Evolutionary conservation across 2,888 invertebrate genomes (phyloP).

Genomic region (Ephialtes manifestator): DNA sequence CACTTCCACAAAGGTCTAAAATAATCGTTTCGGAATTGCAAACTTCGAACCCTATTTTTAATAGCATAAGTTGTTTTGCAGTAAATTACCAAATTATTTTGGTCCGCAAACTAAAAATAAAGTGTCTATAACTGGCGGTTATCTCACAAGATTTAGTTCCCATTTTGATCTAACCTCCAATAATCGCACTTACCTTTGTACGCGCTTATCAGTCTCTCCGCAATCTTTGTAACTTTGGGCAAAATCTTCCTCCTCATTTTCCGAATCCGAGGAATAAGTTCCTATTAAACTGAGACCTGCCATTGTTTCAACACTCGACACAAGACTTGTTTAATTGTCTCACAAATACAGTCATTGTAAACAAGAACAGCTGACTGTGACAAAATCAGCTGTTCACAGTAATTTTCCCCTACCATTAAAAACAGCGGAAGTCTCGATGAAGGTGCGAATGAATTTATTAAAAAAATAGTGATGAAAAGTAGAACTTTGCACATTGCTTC

Average conservation of each 20-base stretch:
- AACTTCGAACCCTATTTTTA: neutral
- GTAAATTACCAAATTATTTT: neutral
- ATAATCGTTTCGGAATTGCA: too few relatives aligned
- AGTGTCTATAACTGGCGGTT: neutral
- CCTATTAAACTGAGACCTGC: conserved; percentile 79
- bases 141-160: neutral
- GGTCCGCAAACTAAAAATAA: neutral
- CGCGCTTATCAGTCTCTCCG: conserved; percentile 36
- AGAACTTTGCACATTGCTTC: too few relatives aligned
- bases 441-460: neutral
- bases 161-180: conserved; percentile 45
- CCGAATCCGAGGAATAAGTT: conserved; percentile 80
- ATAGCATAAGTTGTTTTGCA: neutral
- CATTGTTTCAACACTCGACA: conserved; percentile 70
- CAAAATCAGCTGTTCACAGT: conserved; percentile 11
- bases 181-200: conserved; percentile 57
- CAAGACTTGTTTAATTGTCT: neutral
- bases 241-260: conserved; percentile 73
- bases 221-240: conserved; percentile 31
- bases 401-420: neutral
- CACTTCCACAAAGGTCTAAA: too few relatives aligned
- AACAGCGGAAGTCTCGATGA: neutral
- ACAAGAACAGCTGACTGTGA: conserved; percentile 18
- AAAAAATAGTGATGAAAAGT: too few relatives aligned
- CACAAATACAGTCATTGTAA: neutral